Conservation (phyloP, 2,113 vertebrate genomes). For the Nyctereutes procyonoides region DNA sequence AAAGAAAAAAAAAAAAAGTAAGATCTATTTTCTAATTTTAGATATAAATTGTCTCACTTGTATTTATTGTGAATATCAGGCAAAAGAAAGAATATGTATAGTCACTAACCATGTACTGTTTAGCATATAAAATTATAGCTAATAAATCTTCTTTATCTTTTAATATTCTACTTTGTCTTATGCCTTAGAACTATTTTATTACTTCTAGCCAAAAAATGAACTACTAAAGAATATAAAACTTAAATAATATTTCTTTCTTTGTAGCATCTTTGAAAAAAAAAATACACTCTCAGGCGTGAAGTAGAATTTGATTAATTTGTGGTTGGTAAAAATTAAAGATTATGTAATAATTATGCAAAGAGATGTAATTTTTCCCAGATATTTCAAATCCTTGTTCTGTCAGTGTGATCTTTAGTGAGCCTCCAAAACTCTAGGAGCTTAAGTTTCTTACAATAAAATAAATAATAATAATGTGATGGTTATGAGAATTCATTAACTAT, state of each 20-base stretch:
- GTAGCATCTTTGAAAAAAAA: background rate
- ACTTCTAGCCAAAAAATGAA: background rate
- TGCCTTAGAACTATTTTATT: background rate
- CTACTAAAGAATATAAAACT: background rate
- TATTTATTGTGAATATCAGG: background rate
- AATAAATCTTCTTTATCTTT: background rate
- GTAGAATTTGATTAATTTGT: background rate
- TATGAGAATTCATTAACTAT: background rate
- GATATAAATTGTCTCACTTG: background rate
- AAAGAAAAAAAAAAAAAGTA: background rate
- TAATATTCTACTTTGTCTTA: slow-evolving; percentile 1
- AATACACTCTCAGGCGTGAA: background rate
- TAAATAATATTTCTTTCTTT: background rate
- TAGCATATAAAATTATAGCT: slow-evolving; percentile 2
- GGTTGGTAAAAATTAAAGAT: background rate
- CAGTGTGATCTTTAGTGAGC: background rate
- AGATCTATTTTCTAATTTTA: background rate
- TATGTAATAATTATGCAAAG: background rate
- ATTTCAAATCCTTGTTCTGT: background rate
- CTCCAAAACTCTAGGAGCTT: background rate
- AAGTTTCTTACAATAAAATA: background rate
- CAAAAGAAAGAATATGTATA: background rate
- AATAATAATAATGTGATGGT: background rate
- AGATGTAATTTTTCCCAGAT: background rate
- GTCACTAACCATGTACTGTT: background rate